A percentile compares a stretch with the other conserved stretches of the same genome.
Evolutionary conservation across 2,888 invertebrate genomes (phyloP).

Genomic region (Leptinotarsa tumamoca): DNA sequence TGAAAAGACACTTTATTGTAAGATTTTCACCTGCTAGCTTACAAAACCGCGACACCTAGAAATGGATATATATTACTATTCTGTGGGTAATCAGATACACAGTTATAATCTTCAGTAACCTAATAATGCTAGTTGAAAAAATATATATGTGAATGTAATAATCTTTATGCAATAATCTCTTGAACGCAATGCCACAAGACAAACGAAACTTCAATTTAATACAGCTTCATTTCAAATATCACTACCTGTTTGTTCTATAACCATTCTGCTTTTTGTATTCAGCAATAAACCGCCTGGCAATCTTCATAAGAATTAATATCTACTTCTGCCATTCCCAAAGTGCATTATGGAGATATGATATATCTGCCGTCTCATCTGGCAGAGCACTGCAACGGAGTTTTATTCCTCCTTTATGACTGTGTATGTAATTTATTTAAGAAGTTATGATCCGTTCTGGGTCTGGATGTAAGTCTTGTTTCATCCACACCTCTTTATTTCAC

Average conservation of each 20-base stretch:
- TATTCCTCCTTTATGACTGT: constrained; percentile 38
- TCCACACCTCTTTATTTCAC: constrained; percentile 40
- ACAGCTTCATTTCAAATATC: background rate
- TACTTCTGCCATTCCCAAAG: constrained; percentile 38
- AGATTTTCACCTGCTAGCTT: no score
- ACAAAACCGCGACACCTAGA: no score
- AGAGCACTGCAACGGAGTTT: constrained; percentile 28
- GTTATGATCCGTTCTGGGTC: constrained; percentile 35
- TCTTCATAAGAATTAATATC: constrained; percentile 44
- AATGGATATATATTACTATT: no score
- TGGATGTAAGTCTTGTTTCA: constrained; percentile 35
- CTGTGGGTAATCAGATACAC: no score
- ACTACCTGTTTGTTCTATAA: background rate
- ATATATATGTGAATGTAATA: no score
- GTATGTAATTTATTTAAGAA: constrained; percentile 41
- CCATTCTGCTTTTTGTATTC: background rate
- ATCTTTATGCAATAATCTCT: no score
- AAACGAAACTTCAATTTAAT: background rate
- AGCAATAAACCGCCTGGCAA: constrained; percentile 31
- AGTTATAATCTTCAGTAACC: no score
- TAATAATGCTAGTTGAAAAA: no score
- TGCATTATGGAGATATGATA: constrained; percentile 39
- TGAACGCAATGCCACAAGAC: background rate
- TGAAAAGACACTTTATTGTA: no score
- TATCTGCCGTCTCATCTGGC: constrained; percentile 35